These are phyloP conservation scores for Atherinosoma microstoma DNA, from an alignment of 2,797 vertebrate genomes.

Conservation along the genomic window DNA sequence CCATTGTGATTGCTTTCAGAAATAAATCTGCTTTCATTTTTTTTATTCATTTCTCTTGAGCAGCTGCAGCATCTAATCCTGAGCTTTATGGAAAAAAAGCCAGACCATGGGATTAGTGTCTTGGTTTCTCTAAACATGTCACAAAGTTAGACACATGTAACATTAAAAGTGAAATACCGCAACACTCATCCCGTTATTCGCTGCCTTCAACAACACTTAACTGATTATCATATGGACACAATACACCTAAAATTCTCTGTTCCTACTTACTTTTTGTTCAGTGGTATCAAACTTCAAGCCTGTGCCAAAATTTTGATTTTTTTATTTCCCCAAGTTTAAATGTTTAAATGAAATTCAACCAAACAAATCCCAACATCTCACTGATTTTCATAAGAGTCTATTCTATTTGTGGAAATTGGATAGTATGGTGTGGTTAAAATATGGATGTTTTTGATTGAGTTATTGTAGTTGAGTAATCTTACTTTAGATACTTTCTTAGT, in stretches of 20 bases:
- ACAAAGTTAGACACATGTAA: background rate
- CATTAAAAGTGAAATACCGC: background rate
- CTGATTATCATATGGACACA: background rate
- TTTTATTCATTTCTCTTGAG: background rate
- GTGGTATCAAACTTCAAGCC: background rate
- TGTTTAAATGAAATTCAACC: background rate
- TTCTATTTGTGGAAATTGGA: background rate
- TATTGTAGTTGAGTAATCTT: background rate
- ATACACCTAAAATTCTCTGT: background rate
- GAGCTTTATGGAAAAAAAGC: slow-evolving; percentile 7
- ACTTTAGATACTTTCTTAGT: background rate
- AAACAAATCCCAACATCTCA: background rate
- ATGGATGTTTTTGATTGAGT: background rate
- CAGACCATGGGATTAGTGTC: slow-evolving; percentile 10
- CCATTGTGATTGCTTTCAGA: background rate
- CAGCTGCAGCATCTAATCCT: slow-evolving; percentile 24
- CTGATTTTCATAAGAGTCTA: background rate
- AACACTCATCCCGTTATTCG: background rate
- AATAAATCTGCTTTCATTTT: background rate
- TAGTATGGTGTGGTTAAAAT: background rate
- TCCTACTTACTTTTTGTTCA: background rate
- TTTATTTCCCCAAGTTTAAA: background rate
- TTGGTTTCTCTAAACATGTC: slow-evolving; percentile 19
- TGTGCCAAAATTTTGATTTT: background rate
- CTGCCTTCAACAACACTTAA: background rate